Evolutionary conservation across 1,140 invertebrate species (phyloP).

Genomic region (Aphidius ervi): DNA sequence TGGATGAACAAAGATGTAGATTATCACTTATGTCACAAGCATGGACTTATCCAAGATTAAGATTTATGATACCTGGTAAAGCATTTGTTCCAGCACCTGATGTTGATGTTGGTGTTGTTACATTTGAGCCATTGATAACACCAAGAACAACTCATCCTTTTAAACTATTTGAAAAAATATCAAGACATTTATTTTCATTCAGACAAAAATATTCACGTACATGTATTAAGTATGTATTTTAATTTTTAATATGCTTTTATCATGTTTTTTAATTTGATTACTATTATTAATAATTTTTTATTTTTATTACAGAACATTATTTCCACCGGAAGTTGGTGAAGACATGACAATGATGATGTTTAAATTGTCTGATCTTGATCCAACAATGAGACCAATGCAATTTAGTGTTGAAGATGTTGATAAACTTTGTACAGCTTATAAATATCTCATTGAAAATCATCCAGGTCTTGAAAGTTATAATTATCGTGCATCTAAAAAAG

Average conservation of each 20-base stretch:
- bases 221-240: slow-evolving; percentile 56
- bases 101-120: slow-evolving; percentile 94
- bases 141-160: slow-evolving; percentile 76
- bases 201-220: slow-evolving; percentile 78
- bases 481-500: slow-evolving; percentile 58
- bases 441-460: slow-evolving; percentile 64
- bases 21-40: slow-evolving; percentile 93
- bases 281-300: slow-evolving; percentile 1
- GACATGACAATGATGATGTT: slow-evolving; percentile 68
- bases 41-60: slow-evolving; percentile 77
- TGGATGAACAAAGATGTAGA: slow-evolving; percentile 69
- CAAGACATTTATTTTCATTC: slow-evolving; percentile 79
- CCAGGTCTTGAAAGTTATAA: slow-evolving; percentile 70
- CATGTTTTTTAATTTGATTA: not conserved
- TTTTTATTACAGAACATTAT: slow-evolving; percentile 60
- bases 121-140: slow-evolving; percentile 71
- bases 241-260: slow-evolving; percentile 15
- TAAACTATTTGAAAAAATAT: slow-evolving; percentile 85
- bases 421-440: slow-evolving; percentile 73
- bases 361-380: slow-evolving; percentile 69
- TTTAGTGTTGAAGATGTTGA: slow-evolving; percentile 76
- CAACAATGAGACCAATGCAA: slow-evolving; percentile 63
- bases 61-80: slow-evolving; percentile 84
- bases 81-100: slow-evolving; percentile 92
- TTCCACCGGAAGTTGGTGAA: slow-evolving; percentile 66